These are phyloP conservation scores for Galaxias olidus DNA, from an alignment of 2,797 vertebrate species.

Conservation along the genomic window DNA sequence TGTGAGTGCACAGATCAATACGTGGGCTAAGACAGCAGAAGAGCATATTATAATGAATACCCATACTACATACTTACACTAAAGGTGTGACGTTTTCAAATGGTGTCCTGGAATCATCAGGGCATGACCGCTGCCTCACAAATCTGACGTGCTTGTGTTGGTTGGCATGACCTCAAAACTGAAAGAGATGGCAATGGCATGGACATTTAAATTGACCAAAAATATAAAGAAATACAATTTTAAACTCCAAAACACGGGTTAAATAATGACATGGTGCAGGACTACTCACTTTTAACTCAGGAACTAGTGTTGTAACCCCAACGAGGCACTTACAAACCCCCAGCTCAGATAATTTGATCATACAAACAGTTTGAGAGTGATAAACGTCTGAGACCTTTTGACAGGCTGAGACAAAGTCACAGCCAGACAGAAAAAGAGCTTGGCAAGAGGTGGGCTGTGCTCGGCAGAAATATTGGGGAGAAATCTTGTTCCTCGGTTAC, in stretches of 20 bases:
- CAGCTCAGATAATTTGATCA: no score
- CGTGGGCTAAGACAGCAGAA: background rate
- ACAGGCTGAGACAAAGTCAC: constrained; percentile 15
- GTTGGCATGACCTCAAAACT: no score
- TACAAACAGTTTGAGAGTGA: background rate
- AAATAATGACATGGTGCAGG: no score
- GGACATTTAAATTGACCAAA: no score
- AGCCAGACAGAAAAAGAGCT: background rate
- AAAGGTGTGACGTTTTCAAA: constrained; percentile 16
- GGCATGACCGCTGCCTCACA: constrained; percentile 15
- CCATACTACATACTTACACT: background rate
- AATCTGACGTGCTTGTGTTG: background rate
- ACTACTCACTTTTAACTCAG: no score
- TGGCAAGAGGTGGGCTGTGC: constrained; percentile 34
- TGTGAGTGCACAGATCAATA: background rate
- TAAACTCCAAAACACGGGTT: no score
- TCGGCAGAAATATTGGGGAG: constrained; percentile 60
- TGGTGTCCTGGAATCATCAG: constrained; percentile 13
- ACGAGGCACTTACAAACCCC: no score
- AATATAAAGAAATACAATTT: no score
- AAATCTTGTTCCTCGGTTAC: constrained; percentile 35
- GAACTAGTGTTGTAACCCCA: no score
- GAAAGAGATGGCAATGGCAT: no score
- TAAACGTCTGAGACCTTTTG: background rate
- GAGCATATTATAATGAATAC: background rate